Evolutionary conservation across 2,797 vertebrate species (phyloP), one percentile per base, ranked within the genome.

Genomic region (Enteromius afrohamiltoni): DNA sequence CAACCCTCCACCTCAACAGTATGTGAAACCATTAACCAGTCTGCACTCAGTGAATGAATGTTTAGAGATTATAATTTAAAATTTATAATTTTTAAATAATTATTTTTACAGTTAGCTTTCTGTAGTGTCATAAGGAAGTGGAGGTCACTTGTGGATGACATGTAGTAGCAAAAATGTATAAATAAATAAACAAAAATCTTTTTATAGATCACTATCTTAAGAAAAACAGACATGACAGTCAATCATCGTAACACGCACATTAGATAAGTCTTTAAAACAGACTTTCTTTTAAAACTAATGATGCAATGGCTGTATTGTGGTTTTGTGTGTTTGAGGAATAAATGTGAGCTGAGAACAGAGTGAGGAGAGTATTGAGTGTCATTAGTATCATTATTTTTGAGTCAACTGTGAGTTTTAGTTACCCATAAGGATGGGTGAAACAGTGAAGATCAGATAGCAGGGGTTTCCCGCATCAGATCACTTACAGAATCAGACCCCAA

Each of bases 391-490:
- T 87, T 84, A 55, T 64, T 84, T 78, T 55, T 58, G 47, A 87
- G 76, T 86, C 74, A 84, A 79, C 73, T 84, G 34, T 55, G 19
- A 76, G 62, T 77, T 67, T 82, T 77, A 62, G 51, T 67, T 79
- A 53, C 64, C 69, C 31, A 76, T 34, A 14, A 45, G 73, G 26
- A 45, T 26, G 53, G 37, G 76, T 88, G 79, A 83, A 83, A 78
- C n/a, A 23, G 21, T 45, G 23, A 51, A 69, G 75, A 77, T 82
- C 77, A 76, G 47, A 73, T 82, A 71, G 71, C 82, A 84, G 82
- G 75, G 79, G 76, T 80, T 80, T 88, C 85, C 79, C 79, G 8
- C 55, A 77, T 82, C 77, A 69, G 84, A 67, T 84, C 45, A 85
- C 71, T 74, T 80, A 71, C 84, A 84, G 64, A 82, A 67, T 34